Evolutionary conservation across 37 sponge, comb jelly and placozoan genomes (phyloP), one percentile per base, ranked within the genome.

Genomic region (Geodia barretti): DNA sequence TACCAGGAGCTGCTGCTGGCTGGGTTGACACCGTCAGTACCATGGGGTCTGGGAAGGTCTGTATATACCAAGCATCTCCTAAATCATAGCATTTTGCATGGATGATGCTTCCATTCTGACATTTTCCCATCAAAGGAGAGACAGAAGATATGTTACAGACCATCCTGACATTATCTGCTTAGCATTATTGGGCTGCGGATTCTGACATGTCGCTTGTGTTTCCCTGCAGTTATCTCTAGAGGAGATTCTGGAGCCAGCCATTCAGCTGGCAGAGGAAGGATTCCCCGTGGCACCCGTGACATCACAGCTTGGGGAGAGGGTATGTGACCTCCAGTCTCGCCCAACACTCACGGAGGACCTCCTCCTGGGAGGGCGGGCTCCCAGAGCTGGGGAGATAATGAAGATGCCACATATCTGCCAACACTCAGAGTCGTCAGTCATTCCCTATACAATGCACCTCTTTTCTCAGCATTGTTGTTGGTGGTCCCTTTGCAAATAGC

Each of bases 1-100:
- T 94, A 38, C 95, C 95, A 21, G 95, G 95, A 28, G 92, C 95
- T 39, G 95, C 85, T 39, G 95, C 95, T 20, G 95, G 92, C 3
- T 94, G 95, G 95, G 78, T 91, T 1, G 95, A 94, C 73, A 94
- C 95, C 32, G 82, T 94, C 30, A 78, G 91, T 58, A 70, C 17
- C 47, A 83, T 88, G 83, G 95, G 95, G 2, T 89, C 91, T 72
- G 95, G 95, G 60, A 87, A 90, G 85, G 94, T 89, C n/a, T n/a
- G n/a, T n/a, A n/a, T n/a, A n/a, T n/a, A n/a, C n/a, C n/a, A n/a
- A n/a, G n/a, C n/a, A n/a, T n/a, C n/a, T n/a, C n/a, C n/a, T n/a
- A n/a, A n/a, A n/a, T n/a, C n/a, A n/a, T n/a, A n/a, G n/a, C n/a
- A n/a, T n/a, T n/a, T n/a, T n/a, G n/a, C n/a, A n/a, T n/a, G n/a